These are phyloP conservation scores for Ceriagrion tenellum DNA, from an alignment of 2,888 invertebrate species.

Conservation along the genomic window DNA sequence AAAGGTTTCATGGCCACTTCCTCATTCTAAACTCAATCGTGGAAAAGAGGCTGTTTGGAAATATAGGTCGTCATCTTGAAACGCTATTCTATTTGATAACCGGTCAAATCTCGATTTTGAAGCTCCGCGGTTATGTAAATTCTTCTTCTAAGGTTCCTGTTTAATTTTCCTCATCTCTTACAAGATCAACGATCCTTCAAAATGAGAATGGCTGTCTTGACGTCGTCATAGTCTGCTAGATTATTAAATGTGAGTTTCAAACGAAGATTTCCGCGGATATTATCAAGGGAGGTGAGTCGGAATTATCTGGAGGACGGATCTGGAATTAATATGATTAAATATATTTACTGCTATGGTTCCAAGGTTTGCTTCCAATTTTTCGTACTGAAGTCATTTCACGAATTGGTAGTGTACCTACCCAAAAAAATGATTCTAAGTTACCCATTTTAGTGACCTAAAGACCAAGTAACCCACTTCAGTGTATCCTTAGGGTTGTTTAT, in stretches of 20 bases:
- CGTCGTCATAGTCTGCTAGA: neutral
- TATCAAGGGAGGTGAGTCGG: neutral
- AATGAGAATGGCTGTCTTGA: neutral
- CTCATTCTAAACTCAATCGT: neutral
- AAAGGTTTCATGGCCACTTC: neutral
- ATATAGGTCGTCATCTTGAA: neutral
- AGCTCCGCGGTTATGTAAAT: neutral
- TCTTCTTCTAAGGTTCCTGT: neutral
- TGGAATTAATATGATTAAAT: neutral
- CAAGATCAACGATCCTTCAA: neutral
- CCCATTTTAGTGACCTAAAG: no score
- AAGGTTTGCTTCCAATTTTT: no score
- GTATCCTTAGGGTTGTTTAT: no score
- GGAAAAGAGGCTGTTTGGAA: neutral
- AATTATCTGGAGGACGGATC: neutral
- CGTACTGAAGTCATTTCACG: no score
- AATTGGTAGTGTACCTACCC: no score
- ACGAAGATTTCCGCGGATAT: neutral
- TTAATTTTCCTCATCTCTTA: neutral
- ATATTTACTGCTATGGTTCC: no score
- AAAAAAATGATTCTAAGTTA: no score
- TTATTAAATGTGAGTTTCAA: neutral
- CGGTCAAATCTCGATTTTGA: neutral
- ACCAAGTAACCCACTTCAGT: no score
- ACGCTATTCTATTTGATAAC: neutral